These are phyloP conservation scores for Lemur catta DNA, from an alignment of 2,797 vertebrate genomes.

Conservation along the genomic window DNA sequence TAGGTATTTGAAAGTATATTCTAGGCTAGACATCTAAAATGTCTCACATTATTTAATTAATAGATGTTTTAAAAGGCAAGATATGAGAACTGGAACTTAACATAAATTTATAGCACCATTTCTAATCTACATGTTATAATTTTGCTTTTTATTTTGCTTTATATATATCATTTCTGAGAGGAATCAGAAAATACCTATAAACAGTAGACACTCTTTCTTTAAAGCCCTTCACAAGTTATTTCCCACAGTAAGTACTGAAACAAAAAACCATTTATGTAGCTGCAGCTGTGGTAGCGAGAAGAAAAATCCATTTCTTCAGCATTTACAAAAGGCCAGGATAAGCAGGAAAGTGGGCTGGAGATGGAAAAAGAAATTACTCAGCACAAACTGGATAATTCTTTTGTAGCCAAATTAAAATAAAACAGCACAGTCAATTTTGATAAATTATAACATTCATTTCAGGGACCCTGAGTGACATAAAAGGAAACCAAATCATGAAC, in stretches of 20 bases:
- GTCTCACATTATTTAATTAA: neutral
- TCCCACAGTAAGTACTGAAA: neutral
- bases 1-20: neutral
- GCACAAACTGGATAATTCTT: neutral
- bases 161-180: neutral
- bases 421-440: neutral
- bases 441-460: neutral
- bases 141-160: neutral
- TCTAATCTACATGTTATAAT: neutral
- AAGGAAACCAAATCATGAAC: neutral
- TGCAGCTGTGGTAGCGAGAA: neutral
- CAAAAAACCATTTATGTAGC: neutral
- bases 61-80: neutral
- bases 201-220: neutral
- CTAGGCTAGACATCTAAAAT: neutral
- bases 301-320: neutral
- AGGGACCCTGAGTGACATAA: neutral
- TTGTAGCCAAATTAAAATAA: neutral
- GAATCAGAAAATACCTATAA: neutral
- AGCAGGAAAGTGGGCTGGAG: neutral
- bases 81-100: neutral
- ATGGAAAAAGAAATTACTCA: neutral
- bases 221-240: neutral
- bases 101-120: neutral
- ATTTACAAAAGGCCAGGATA: neutral